Evolutionary conservation across 1,140 invertebrate species (phyloP), one percentile per base, ranked within the genome.

Genomic region (Penaeus indicus): DNA sequence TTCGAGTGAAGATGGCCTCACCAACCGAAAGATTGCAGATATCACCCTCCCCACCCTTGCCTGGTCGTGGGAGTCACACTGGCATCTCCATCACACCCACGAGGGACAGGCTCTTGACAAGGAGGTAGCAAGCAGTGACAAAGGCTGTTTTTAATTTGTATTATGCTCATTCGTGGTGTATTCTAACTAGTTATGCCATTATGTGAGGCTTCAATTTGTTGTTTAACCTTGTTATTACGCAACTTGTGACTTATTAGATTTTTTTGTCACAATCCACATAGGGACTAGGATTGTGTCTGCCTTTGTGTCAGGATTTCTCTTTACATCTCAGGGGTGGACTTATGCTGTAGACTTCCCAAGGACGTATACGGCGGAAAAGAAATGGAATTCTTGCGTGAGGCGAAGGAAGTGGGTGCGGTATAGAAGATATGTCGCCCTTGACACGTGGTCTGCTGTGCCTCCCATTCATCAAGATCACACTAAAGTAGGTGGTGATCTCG

Each of bases 11-110:
- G 96, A 97, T 94, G 97, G 97, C 5, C 95, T 95, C 38, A 94
- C 94, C 80, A 95, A 97, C 91, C 94, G 96, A 82, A 95, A 95
- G 47, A 95, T 97, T 88, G 95, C 97, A 91, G 95, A 95, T 92
- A 97, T 98, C 75, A 94, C 96, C 91, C 93, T 98, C 42, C 97
- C 97, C 32, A 97, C 97, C 0, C 95, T 97, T 95, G 96, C 97
- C 88, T 98, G 97, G 97, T 95, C 97, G 92, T 98, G 97, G 97
- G 97, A 98, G 93, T 96, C 96, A 7, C 96, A 97, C 91, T 99
- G 97, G 97, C 95, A 97, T 90, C 94, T 98, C 82, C 97, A 98
- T 92, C 94, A 97, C 21, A 97, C 96, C 47, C 94, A 98, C 77
- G 95, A 98, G 93, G 97, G 97, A 8, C 95, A 97, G 92, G 96